These are phyloP conservation scores for Artemia sp. DNA, from an alignment of 2,888 invertebrate species.

Conservation along the genomic window DNA sequence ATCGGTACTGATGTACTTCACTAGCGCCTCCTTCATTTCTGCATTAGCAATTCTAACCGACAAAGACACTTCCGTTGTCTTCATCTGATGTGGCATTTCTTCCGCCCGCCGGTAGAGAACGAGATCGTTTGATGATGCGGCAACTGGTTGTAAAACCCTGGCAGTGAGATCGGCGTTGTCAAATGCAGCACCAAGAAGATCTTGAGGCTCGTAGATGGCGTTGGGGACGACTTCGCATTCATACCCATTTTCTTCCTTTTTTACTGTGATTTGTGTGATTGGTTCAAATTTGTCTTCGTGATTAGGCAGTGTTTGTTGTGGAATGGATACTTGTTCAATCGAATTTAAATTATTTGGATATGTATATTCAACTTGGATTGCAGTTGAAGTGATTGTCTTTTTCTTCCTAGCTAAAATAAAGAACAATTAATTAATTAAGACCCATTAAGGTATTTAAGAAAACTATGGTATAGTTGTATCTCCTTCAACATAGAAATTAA, in stretches of 20 bases:
- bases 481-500: too few relatives aligned
- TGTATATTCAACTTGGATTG: not conserved
- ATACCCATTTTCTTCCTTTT: not conserved
- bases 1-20: slow-evolving; percentile 1
- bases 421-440: too few relatives aligned
- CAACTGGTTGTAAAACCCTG: not conserved
- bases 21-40: slow-evolving; percentile 1
- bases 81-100: not conserved
- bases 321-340: not conserved
- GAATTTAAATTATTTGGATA: not conserved
- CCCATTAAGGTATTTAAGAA: too few relatives aligned
- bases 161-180: slow-evolving; percentile 6
- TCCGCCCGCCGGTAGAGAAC: not conserved
- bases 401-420: too few relatives aligned
- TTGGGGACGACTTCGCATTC: slow-evolving; percentile 1
- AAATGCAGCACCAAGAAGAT: slow-evolving; percentile 8
- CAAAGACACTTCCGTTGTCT: not conserved
- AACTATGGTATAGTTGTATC: too few relatives aligned
- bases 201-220: slow-evolving; percentile 9
- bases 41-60: slow-evolving; percentile 4
- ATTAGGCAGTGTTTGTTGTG: not conserved
- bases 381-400: not conserved
- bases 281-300: not conserved
- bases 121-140: not conserved
- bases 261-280: not conserved